Conservation (phyloP, 2,797 vertebrate genomes). For the Sebastes diaconus region DNA sequence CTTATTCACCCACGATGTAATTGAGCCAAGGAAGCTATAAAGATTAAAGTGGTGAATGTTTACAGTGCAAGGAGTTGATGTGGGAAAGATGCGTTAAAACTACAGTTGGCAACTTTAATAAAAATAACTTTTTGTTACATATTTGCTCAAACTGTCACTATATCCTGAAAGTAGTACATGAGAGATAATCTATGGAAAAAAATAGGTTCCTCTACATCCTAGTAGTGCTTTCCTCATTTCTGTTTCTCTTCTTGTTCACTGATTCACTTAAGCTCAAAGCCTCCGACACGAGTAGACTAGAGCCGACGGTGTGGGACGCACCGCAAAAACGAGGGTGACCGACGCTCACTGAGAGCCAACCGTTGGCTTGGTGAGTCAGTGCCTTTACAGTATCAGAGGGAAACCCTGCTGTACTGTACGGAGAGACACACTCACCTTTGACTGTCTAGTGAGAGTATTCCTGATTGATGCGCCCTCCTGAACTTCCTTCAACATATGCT, state of each 20-base stretch:
- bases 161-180: too few species aligned
- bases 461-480: conserved; percentile 47
- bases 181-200: too few species aligned
- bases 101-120: not conserved
- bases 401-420: not conserved
- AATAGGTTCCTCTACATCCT: too few species aligned
- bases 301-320: too few species aligned
- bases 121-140: too few species aligned
- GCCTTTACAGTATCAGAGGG: not conserved
- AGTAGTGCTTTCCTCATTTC: too few species aligned
- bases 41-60: conserved; percentile 7
- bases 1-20: conserved; percentile 34
- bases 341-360: too few species aligned
- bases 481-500: conserved; percentile 43
- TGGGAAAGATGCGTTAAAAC: not conserved
- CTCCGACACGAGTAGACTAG: too few species aligned
- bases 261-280: too few species aligned
- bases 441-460: conserved; percentile 24
- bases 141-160: too few species aligned
- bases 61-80: not conserved
- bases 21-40: conserved; percentile 15
- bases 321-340: too few species aligned
- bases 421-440: conserved; percentile 29
- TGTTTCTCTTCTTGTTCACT: too few species aligned
- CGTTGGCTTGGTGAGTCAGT: accelerated